Percentiles rank a stretch among this genome's conserved stretches.
phyloP scores from a whole-genome alignment of 2,113 vertebrate genomes.

The Bos taurus region DNA sequence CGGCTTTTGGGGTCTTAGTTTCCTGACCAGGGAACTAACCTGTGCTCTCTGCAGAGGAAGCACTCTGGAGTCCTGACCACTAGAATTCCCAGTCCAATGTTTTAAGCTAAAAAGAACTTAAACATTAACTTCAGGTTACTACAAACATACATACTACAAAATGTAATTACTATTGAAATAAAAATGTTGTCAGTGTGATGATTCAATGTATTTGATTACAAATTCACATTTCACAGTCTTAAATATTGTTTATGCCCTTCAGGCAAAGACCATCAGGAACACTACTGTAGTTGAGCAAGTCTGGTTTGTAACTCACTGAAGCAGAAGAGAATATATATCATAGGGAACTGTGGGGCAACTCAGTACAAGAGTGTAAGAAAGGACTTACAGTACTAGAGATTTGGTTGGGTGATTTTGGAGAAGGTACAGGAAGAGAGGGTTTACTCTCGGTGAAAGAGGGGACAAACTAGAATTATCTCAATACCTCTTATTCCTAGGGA shows the following conservation, averaged over 20 bases:
- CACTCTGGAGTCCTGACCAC: background rate
- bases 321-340: background rate
- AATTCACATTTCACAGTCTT: background rate
- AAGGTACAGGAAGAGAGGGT: background rate
- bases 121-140: background rate
- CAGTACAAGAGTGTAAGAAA: background rate
- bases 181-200: background rate
- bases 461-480: background rate
- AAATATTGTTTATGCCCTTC: background rate
- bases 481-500: background rate
- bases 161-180: background rate
- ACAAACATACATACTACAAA: background rate
- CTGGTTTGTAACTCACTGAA: background rate
- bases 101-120: background rate
- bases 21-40: background rate
- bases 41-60: background rate
- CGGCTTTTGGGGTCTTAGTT: accelerated
- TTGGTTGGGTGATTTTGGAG: background rate
- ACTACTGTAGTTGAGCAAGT: background rate
- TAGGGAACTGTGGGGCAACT: background rate
- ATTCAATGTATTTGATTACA: background rate
- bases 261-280: background rate
- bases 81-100: background rate
- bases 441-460: background rate
- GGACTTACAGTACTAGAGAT: background rate